Evolutionary conservation across 2,797 vertebrate species (phyloP).

Genomic region (Staurois parvus): DNA sequence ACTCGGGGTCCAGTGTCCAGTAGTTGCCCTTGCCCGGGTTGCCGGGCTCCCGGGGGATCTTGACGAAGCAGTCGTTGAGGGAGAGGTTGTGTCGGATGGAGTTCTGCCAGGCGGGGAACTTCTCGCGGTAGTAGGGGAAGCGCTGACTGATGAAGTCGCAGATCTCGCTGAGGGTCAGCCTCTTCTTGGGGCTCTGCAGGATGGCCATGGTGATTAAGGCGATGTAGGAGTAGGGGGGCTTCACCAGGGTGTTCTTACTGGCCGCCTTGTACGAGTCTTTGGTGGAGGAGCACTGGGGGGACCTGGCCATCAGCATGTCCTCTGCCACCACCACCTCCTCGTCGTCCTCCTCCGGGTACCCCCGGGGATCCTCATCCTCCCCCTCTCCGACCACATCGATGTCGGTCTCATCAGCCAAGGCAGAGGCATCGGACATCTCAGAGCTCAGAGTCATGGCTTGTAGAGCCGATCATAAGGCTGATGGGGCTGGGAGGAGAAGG

Average conservation of each 20-base stretch:
- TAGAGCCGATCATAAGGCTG: constrained; percentile 69
- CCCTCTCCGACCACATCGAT: constrained; percentile 95
- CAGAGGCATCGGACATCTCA: constrained; percentile 94
- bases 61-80: constrained; percentile 89
- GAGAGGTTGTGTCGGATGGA: constrained; percentile 90
- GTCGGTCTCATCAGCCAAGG: constrained; percentile 93
- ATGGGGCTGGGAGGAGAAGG: constrained; percentile 56
- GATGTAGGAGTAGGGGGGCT: constrained; percentile 94
- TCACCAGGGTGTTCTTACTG: constrained; percentile 86
- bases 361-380: constrained; percentile 80
- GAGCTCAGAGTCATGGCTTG: constrained; percentile 94
- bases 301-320: constrained; percentile 78
- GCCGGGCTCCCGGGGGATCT: constrained; percentile 88
- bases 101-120: constrained; percentile 93
- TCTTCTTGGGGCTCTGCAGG: constrained; percentile 92
- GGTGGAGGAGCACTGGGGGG: constrained; percentile 75
- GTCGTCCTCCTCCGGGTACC: constrained; percentile 73
- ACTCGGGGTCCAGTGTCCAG: constrained; percentile 92
- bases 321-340: constrained; percentile 84
- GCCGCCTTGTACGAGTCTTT: constrained; percentile 80
- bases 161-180: constrained; percentile 88
- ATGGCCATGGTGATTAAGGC: constrained; percentile 96
- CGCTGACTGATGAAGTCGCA: constrained; percentile 90
- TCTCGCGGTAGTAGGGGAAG: constrained; percentile 89
- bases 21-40: constrained; percentile 92